A percentile compares a stretch with the other conserved stretches of the same genome.
phyloP scores from a whole-genome alignment of 2,797 vertebrate genomes.

The Hypotaenidia okinawae region DNA sequence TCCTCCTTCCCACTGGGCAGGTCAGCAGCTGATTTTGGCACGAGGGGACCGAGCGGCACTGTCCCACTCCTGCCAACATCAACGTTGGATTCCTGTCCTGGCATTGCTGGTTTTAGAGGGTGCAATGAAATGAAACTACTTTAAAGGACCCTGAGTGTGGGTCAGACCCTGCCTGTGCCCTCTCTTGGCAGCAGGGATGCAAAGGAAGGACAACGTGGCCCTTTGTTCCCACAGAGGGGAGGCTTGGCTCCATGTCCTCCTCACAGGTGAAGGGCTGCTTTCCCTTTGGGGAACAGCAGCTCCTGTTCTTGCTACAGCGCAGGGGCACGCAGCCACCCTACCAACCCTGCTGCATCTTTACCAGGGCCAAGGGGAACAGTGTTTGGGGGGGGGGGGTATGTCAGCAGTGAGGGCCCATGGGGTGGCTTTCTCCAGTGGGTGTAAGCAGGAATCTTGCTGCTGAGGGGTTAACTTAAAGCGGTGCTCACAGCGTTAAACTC shows the following conservation, averaged over 20 bases:
- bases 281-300: background rate
- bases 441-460: background rate
- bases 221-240: background rate
- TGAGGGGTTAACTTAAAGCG: background rate
- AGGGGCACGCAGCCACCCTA: rapidly evolving
- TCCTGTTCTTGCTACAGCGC: background rate
- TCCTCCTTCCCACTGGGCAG: background rate
- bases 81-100: background rate
- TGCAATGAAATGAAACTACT: background rate
- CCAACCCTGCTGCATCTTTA: background rate
- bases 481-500: slow-evolving; percentile 13
- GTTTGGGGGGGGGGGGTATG: background rate
- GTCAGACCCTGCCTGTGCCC: background rate
- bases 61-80: background rate
- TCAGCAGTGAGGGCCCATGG: rapidly evolving
- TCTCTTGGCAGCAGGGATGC: background rate
- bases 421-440: background rate
- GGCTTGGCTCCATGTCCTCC: background rate
- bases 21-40: background rate
- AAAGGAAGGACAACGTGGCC: background rate
- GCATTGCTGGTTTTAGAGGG: background rate
- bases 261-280: slow-evolving; percentile 29
- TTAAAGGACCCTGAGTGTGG: background rate
- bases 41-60: background rate
- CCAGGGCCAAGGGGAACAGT: background rate